Base-by-base conservation (phyloP, 1,140 invertebrate species). In the Ylistrum balloti region DNA sequence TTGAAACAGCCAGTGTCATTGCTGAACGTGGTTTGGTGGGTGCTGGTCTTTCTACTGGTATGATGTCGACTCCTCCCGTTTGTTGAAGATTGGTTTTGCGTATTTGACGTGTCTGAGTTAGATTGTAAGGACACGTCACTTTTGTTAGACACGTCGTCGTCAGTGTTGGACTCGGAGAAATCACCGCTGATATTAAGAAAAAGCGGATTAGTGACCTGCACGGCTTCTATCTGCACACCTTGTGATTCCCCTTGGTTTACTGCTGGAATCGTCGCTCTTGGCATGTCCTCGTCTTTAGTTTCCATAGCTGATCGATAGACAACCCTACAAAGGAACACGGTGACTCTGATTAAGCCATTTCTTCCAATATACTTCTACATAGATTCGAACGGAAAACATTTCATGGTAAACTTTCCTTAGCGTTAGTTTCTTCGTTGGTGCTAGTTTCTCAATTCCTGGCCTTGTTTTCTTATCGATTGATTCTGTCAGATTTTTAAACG, bases 1-100 rank as follows among this genome's bases (percentile, higher is more conserved):
- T 74, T 74, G 56, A 74, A 74, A n/a, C 56, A 74, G 56, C 56
- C 56, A n/a, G 56, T 74, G 56, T 74, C 56, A 11, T 74, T 11
- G 11, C 22, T 74, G 56, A 74, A 74, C 22, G 56, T 74, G 22
- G 56, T 74, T 9, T 74, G 22, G 56, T 74, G 56, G 11, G 17
- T 28, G 5, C 13, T 17, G n/a, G n/a, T 74, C 56, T 28, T 3
- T 1, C n/a, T 0, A 5, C 20, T 74, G n/a, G 56, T 74, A 17
- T 28, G 9, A 5, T 74, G 56, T 74, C 56, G 56, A 5, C 22
- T 74, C 7, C 22, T 22, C 3, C 45, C 45, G 20, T 15, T 56
- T 22, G 45, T 56, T 2, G 15, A 56, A 56, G 45, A 20, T 56
- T 56, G 45, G 20, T 20, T 74, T 28, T n/a, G 56, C 5, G n/a